Base-by-base conservation (phyloP, 2,888 invertebrate genomes). In the Caenorhabditis panamensis region DNA sequence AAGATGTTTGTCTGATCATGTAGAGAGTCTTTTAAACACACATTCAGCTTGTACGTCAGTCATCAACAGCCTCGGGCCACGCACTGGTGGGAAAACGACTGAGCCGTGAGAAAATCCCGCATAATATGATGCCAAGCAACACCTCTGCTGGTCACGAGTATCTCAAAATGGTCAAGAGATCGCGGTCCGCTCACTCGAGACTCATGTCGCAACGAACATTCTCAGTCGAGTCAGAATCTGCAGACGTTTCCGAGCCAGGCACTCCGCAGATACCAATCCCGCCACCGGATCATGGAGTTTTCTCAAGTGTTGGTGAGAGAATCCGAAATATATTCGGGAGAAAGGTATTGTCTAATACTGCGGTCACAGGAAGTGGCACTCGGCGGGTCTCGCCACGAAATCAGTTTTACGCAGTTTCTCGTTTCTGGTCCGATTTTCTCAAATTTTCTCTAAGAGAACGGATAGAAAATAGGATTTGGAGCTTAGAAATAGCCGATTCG, bases 221-320 rank as follows among this genome's bases (percentile, higher is more conserved):
- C 31, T 76, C 76, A 1, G 59, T 63, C 13, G 76, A 76, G 16
- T 76, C 76, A 8, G 76, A 67, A 44, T 66, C 76, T 5, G 13
- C 51, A 6, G 75, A 75, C 4, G 51, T 51, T 3, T 68, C 73
- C 2, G 64, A 58, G 3, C 61, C 73, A 3, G 13, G 37, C 11
- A 80, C 79, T 31, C 79, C 79, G 2, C 56, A 61, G 18, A 1
- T 80, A 28, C 47, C 69, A 2, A 4, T 49, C 18, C 76, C 76
- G 0, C 81, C 76, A 3, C 62, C 49, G 3, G 81, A 81, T 49
- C 71, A 81, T 37, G 81, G 81, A 1, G 81, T 81, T 5, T 53
- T 81, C 36, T 81, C 81, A 18, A 62, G 54, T 24, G 71, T 81
- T 22, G 81, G 81, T 1, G 81, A 81, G 36, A 24, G 69, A n/a